These are phyloP conservation scores for Darevskia mixta DNA, from an alignment of 2,797 vertebrate species.

Conservation along the genomic window DNA sequence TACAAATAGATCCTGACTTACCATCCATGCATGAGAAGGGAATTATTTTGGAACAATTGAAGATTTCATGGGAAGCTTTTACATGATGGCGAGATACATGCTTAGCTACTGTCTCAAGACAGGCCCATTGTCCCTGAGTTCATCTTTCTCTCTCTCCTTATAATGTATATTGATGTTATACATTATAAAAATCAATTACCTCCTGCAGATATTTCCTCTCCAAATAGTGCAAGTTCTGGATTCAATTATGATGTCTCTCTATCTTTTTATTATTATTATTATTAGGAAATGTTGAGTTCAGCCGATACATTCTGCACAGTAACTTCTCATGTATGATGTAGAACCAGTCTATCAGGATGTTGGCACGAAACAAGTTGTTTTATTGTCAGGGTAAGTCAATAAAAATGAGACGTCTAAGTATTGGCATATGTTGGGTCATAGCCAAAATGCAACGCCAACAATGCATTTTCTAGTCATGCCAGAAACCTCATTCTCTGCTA, in stretches of 20 bases:
- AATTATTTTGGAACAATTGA: not conserved
- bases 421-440: conserved; percentile 75
- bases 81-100: not conserved
- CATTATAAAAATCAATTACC: conserved; percentile 68
- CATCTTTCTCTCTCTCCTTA: conserved; percentile 25
- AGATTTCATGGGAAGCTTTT: conserved; percentile 14
- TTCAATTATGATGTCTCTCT: conserved; percentile 58
- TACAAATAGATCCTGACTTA: not conserved
- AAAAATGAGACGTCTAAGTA: conserved; percentile 75
- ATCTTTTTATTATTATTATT: not conserved
- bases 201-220: conserved; percentile 65
- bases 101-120: not conserved
- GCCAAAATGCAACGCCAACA: conserved; percentile 72
- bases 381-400: conserved; percentile 76
- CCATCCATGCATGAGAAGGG: not conserved
- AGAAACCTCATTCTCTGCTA: conserved; percentile 74
- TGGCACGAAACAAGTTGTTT: conserved; percentile 77
- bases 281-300: conserved; percentile 19
- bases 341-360: conserved; percentile 71
- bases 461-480: conserved; percentile 74
- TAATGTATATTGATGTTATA: conserved; percentile 50
- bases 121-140: not conserved
- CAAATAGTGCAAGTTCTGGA: conserved; percentile 52
- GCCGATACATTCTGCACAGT: conserved; percentile 52
- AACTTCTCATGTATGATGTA: conserved; percentile 56